phyloP scores from a whole-genome alignment of 2,888 invertebrate species.

The Dicranocentrus wangi region DNA sequence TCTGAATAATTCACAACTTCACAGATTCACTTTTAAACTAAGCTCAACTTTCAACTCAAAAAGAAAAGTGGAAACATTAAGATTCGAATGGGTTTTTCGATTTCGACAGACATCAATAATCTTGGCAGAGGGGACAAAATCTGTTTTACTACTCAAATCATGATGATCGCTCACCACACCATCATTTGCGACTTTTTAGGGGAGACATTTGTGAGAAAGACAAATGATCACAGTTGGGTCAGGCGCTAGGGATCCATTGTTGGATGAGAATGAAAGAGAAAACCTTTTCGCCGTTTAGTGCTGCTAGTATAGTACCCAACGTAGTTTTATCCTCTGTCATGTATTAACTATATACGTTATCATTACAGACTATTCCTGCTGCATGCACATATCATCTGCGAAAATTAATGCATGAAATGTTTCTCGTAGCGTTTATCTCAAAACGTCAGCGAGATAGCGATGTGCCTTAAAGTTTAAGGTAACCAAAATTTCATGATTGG shows the following conservation, averaged over 20 bases:
- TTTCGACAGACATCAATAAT: background rate
- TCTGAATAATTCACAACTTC: background rate
- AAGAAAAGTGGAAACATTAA: background rate
- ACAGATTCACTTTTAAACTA: conserved; percentile 10
- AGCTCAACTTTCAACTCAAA: background rate
- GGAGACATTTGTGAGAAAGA: conserved; percentile 38
- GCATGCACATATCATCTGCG: conserved; percentile 8
- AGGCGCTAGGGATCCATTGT: conserved; percentile 28
- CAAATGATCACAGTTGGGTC: conserved; percentile 25
- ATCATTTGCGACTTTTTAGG: background rate
- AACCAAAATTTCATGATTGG: conserved; percentile 3
- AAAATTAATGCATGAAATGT: background rate
- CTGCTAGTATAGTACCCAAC: background rate
- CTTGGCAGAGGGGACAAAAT: no score
- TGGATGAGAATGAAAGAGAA: conserved; percentile 59
- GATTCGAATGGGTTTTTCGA: background rate
- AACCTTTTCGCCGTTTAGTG: conserved; percentile 45
- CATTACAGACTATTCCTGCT: background rate
- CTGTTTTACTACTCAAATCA: background rate
- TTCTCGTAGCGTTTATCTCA: background rate
- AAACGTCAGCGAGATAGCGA: background rate
- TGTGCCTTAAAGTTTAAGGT: background rate
- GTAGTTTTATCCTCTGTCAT: conserved; percentile 48
- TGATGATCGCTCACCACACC: conserved; percentile 1
- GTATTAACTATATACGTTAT: conserved; percentile 39